phyloP scores from a whole-genome alignment of 2,797 vertebrate genomes.

The Chiroxiphia lanceolata region DNA sequence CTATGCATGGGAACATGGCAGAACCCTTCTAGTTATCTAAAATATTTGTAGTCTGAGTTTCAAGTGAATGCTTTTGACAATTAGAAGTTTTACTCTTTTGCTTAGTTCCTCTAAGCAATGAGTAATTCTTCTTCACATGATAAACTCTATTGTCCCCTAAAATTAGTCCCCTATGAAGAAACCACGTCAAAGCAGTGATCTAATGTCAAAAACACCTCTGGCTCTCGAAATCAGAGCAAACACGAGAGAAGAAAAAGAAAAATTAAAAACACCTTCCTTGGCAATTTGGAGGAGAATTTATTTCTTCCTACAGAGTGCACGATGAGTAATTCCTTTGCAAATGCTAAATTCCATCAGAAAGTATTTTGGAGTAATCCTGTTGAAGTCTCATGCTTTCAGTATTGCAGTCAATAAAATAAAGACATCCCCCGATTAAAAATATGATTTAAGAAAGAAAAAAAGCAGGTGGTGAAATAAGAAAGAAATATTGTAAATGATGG shows the following conservation, averaged over 20 bases:
- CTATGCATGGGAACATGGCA: not conserved
- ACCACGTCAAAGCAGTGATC: conserved; percentile 44
- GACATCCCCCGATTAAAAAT: not conserved
- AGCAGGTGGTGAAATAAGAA: not conserved
- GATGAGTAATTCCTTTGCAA: conserved; percentile 56
- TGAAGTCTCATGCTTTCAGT: not conserved
- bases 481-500: not conserved
- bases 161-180: conserved; percentile 53
- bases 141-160: conserved; percentile 45
- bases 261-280: not conserved
- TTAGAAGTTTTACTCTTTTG: conserved; percentile 27
- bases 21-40: not conserved
- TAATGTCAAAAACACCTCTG: conserved; percentile 43
- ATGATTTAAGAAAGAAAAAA: not conserved
- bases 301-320: conserved; percentile 36
- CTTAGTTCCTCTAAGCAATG: conserved; percentile 33
- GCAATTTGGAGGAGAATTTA: conserved; percentile 35
- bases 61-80: conserved; percentile 1
- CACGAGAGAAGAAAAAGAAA: not conserved
- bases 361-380: not conserved
- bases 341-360: conserved; percentile 28
- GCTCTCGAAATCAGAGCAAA: conserved; percentile 41
- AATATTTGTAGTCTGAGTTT: not conserved
- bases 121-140: conserved; percentile 33
- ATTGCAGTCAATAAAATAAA: not conserved